phyloP scores from a whole-genome alignment of 35 echinoderm and acorn worm genomes.

The Chiridota heheva region DNA sequence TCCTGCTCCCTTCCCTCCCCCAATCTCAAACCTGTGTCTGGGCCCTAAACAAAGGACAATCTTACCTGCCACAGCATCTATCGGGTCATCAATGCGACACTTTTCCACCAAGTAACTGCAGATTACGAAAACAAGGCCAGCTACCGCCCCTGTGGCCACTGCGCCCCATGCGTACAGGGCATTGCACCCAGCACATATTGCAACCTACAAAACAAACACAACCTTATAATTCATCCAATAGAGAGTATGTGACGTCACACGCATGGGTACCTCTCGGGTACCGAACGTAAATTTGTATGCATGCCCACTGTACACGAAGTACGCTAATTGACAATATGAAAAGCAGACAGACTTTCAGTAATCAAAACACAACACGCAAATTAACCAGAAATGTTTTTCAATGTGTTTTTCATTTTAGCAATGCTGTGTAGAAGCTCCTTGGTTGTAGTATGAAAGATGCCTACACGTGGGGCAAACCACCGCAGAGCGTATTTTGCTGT shows the following conservation, averaged over 20 bases:
- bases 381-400: not conserved
- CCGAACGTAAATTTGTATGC: not conserved
- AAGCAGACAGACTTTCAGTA: not conserved
- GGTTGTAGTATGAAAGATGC: too few species aligned
- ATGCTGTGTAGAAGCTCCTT: too few species aligned
- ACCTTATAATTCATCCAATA: too few species aligned
- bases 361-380: not conserved
- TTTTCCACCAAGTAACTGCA: constrained; percentile 40
- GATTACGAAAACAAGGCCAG: constrained; percentile 49
- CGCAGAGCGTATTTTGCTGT: too few species aligned
- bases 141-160: constrained; percentile 48
- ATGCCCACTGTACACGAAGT: not conserved
- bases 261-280: not conserved
- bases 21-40: not conserved
- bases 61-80: constrained; percentile 85
- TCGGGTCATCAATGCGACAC: constrained; percentile 64
- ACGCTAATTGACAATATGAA: not conserved
- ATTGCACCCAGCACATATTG: constrained; percentile 85
- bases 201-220: constrained; percentile 48
- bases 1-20: not conserved
- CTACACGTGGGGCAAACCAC: too few species aligned
- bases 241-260: too few species aligned
- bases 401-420: too few species aligned
- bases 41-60: not conserved
- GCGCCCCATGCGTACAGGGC: constrained; percentile 66